Conservation (phyloP, 1,140 invertebrate genomes). For the Sycophila sp. region DNA sequence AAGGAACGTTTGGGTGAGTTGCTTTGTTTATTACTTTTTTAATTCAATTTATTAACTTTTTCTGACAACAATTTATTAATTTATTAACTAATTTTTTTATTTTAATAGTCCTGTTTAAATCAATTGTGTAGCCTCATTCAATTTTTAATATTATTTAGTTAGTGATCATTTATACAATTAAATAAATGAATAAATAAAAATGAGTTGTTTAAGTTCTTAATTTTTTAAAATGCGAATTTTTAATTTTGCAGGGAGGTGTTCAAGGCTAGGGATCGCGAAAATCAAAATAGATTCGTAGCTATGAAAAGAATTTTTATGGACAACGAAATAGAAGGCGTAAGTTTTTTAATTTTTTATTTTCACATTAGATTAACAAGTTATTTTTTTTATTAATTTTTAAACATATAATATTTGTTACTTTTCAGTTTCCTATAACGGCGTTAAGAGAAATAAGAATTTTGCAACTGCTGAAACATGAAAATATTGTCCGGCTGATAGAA, state of each 20-base stretch:
- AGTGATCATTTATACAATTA: no score
- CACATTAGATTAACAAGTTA: not conserved
- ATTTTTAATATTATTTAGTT: no score
- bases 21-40: not conserved
- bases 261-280: conserved; percentile 90
- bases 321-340: conserved; percentile 98
- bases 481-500: conserved; percentile 96
- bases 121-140: no score
- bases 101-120: no score
- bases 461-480: conserved; percentile 93
- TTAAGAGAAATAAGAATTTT: conserved; percentile 95
- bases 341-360: conserved; percentile 51
- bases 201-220: conserved; percentile 23
- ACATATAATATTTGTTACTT: not conserved
- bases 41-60: not conserved
- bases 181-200: no score
- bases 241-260: conserved; percentile 96
- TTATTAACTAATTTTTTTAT: no score
- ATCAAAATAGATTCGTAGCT: conserved; percentile 91
- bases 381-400: not conserved
- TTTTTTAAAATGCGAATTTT: no score
- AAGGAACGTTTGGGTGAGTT: conserved; percentile 94
- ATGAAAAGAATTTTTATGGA: conserved; percentile 99
- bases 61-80: not conserved
- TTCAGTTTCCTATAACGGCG: conserved; percentile 96